Percentiles rank a stretch among this genome's conserved stretches.
Evolutionary conservation across 2,888 invertebrate genomes (phyloP).

Genomic region (Pollenia angustigena): DNA sequence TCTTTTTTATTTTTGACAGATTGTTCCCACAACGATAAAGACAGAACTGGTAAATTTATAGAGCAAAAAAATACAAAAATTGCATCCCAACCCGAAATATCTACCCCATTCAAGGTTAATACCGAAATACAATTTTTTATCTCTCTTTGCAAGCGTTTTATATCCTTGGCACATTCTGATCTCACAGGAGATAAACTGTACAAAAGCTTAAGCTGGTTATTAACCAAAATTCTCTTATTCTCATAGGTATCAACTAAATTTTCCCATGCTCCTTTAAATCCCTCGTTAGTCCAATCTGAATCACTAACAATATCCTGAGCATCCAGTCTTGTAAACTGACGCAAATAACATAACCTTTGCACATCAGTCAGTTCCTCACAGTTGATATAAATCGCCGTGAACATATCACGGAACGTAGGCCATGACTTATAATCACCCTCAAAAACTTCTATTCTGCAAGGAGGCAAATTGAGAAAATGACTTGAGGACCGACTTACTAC

Average conservation of each 20-base stretch:
- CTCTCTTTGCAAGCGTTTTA: constrained; percentile 3
- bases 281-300: not conserved
- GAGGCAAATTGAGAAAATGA: too few species aligned
- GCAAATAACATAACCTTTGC: too few species aligned
- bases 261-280: not conserved
- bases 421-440: too few species aligned
- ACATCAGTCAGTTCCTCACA: too few species aligned
- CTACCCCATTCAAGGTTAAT: too few species aligned
- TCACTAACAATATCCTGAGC: too few species aligned
- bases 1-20: not conserved
- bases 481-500: too few species aligned
- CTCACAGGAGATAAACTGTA: not conserved
- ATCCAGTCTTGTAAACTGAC: too few species aligned
- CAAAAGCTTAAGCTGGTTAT: not conserved
- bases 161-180: not conserved
- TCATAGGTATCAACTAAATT: not conserved
- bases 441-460: too few species aligned
- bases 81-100: not conserved
- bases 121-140: constrained; percentile 18
- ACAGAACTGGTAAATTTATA: not conserved
- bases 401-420: too few species aligned
- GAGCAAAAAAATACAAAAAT: constrained; percentile 4
- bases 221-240: not conserved
- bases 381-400: too few species aligned
- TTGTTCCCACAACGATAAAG: constrained; percentile 8